phyloP scores from a whole-genome alignment of 1,140 invertebrate species.

The Phthorimaea operculella region DNA sequence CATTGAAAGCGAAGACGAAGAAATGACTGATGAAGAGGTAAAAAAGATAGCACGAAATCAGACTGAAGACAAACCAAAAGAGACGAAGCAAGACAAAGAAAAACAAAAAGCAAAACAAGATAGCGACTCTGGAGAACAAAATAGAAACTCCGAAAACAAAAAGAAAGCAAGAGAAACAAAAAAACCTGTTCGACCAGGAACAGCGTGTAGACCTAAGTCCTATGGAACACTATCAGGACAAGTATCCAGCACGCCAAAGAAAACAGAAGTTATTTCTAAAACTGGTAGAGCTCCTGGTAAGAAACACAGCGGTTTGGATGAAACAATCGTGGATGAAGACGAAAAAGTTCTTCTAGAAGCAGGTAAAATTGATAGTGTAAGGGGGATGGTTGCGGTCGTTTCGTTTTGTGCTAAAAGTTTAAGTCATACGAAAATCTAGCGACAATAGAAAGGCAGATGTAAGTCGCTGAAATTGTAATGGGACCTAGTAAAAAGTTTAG shows the following conservation, averaged over 20 bases:
- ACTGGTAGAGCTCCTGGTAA: background rate
- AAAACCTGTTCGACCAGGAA: background rate
- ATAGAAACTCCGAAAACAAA: background rate
- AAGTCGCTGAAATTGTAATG: too few relatives aligned
- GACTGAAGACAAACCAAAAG: slow-evolving; percentile 4
- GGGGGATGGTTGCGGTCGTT: too few relatives aligned
- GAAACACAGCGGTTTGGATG: background rate
- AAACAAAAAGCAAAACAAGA: background rate
- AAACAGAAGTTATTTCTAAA: background rate
- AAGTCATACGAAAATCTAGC: too few relatives aligned
- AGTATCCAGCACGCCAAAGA: background rate
- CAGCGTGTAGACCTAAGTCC: background rate
- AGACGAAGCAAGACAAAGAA: background rate
- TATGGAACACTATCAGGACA: background rate
- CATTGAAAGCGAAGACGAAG: slow-evolving; percentile 21
- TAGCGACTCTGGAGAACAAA: background rate
- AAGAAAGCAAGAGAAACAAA: background rate
- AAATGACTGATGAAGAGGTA: background rate
- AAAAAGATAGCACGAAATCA: background rate
- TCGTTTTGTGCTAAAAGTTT: too few relatives aligned
- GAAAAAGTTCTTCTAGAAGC: too few relatives aligned
- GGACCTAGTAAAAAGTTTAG: too few relatives aligned
- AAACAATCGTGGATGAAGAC: too few relatives aligned
- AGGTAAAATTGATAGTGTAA: too few relatives aligned
- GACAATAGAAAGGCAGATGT: too few relatives aligned